Percentiles rank a stretch among this genome's conserved stretches.
Conservation (phyloP, 2,797 vertebrate species). For the Sebastes cheni region DNA sequence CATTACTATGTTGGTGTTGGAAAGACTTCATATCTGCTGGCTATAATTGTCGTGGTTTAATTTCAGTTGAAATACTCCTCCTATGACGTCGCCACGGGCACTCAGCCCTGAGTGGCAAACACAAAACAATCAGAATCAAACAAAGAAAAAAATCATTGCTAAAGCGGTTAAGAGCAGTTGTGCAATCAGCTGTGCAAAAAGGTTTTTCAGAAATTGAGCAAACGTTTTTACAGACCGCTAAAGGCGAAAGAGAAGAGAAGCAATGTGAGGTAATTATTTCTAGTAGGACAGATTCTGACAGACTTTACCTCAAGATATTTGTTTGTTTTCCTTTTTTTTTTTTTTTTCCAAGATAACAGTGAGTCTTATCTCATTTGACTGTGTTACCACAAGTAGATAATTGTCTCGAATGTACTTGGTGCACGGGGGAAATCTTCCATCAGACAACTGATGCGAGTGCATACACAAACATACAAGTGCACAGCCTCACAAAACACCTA, state of each 20-base stretch:
- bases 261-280: neutral
- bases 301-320: neutral
- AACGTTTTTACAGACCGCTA: neutral
- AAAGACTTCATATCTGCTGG: neutral
- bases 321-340: neutral
- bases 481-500: constrained; percentile 7
- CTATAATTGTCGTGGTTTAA: neutral
- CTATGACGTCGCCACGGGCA: neutral
- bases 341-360: neutral
- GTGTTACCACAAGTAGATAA: neutral
- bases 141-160: neutral
- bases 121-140: neutral
- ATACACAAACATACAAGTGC: neutral
- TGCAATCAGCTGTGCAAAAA: neutral
- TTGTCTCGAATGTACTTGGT: neutral
- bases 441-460: neutral
- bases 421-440: constrained; percentile 7
- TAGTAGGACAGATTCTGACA: neutral
- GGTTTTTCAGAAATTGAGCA: neutral
- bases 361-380: neutral
- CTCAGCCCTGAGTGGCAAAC: neutral
- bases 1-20: neutral
- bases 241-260: neutral
- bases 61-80: neutral
- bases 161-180: neutral